Percentiles rank a stretch among this genome's conserved stretches.
These are phyloP conservation scores for Physeter macrocephalus DNA, from an alignment of 2,113 vertebrate genomes.

Conservation along the genomic window DNA sequence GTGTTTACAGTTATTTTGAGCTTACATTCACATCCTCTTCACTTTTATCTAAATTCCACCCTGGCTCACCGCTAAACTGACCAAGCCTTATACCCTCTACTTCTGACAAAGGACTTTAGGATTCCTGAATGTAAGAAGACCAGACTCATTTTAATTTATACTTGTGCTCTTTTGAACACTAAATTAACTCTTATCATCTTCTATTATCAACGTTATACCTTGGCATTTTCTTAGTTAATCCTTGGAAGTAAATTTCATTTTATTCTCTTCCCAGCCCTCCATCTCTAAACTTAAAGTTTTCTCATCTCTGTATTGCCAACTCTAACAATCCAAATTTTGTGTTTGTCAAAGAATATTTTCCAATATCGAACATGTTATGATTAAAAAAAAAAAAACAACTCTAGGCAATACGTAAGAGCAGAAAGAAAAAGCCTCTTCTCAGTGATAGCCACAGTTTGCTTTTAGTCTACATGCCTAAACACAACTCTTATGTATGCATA, in stretches of 20 bases:
- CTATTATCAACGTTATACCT: too few species aligned
- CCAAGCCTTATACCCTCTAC: too few species aligned
- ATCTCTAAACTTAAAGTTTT: background rate
- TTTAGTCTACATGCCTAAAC: rapidly evolving
- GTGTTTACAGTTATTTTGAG: background rate
- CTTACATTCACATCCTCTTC: rapidly evolving
- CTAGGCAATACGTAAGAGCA: rapidly evolving
- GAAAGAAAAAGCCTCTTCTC: background rate
- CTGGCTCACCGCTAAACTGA: background rate
- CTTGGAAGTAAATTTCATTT: background rate
- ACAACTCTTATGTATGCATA: rapidly evolving
- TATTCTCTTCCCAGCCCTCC: background rate
- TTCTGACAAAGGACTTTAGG: too few species aligned
- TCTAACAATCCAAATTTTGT: background rate
- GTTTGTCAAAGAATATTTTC: background rate
- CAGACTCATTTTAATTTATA: rapidly evolving
- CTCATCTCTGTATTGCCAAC: background rate
- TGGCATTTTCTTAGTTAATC: background rate
- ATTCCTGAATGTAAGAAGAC: background rate
- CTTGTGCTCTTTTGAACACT: rapidly evolving
- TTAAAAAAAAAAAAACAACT: background rate
- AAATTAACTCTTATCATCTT: rapidly evolving
- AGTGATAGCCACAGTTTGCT: rapidly evolving
- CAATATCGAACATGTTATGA: rapidly evolving
- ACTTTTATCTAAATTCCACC: background rate